phyloP scores from a whole-genome alignment of 2,888 invertebrate genomes.

The Oligia latruncula region DNA sequence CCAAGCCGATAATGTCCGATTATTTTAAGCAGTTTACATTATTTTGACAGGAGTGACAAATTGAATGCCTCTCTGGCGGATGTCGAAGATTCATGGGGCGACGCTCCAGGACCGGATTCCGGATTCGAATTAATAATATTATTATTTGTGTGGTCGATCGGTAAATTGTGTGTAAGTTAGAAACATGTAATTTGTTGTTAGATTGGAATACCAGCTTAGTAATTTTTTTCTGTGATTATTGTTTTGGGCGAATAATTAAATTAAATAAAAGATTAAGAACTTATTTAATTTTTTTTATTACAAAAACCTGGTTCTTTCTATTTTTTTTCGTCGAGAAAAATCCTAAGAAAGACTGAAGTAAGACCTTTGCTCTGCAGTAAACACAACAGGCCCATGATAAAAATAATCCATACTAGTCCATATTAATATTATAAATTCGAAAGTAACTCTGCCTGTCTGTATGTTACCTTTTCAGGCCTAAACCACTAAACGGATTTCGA shows the following conservation, averaged over 20 bases:
- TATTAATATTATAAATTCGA: too few species aligned
- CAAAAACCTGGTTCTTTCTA: neutral
- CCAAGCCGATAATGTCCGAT: conserved; percentile 74
- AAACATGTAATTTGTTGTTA: conserved; percentile 32
- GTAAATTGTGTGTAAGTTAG: conserved; percentile 50
- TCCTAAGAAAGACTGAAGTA: neutral
- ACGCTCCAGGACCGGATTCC: conserved; percentile 71
- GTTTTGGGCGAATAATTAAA: neutral
- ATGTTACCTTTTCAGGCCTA: too few species aligned
- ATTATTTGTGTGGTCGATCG: conserved; percentile 61
- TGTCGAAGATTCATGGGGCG: conserved; percentile 83
- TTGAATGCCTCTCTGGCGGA: conserved; percentile 83
- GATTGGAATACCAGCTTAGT: neutral
- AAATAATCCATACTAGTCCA: too few species aligned
- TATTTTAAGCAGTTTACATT: conserved; percentile 82
- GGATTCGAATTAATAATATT: conserved; percentile 78
- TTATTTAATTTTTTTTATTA: neutral
- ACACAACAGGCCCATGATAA: neutral
- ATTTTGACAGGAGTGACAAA: conserved; percentile 87
- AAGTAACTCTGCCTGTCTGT: too few species aligned
- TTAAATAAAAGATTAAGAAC: neutral
- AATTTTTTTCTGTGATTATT: too few species aligned
- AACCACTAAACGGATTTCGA: too few species aligned
- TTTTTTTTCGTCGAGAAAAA: neutral
- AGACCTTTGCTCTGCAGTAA: neutral